Percentiles rank a stretch among this genome's conserved stretches.
Evolutionary conservation across 2,797 vertebrate species (phyloP).

Genomic region (Cyprinodon diabolis): DNA sequence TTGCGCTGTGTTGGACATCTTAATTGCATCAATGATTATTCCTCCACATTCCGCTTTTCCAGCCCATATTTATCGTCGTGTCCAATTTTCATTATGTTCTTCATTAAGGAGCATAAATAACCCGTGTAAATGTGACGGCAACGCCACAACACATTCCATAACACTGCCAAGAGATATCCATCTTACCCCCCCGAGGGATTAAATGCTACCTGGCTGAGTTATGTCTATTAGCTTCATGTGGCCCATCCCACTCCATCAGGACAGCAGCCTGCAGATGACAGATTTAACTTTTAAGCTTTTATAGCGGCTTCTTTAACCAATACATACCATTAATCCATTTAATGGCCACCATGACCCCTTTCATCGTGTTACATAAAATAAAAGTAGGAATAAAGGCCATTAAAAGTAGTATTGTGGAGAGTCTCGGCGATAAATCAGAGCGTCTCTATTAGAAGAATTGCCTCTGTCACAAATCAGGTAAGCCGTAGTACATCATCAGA

Average conservation of each 20-base stretch:
- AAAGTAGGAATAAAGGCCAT: slow-evolving; percentile 85
- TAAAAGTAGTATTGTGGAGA: slow-evolving; percentile 80
- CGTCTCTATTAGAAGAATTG: slow-evolving; percentile 77
- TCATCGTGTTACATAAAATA: slow-evolving; percentile 86
- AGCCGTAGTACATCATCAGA: slow-evolving; percentile 59
- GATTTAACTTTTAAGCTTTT: slow-evolving; percentile 85
- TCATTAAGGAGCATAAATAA: slow-evolving; percentile 87
- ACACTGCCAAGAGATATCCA: slow-evolving; percentile 80
- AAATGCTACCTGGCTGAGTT: slow-evolving; percentile 83
- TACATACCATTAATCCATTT: slow-evolving; percentile 81
- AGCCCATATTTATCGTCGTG: slow-evolving; percentile 85
- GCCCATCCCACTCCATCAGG: slow-evolving; percentile 76
- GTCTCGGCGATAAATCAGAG: slow-evolving; percentile 73
- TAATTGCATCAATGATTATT: slow-evolving; percentile 84
- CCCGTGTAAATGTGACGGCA: slow-evolving; percentile 79
- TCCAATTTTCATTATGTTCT: slow-evolving; percentile 88
- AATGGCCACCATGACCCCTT: slow-evolving; percentile 84
- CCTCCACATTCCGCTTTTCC: slow-evolving; percentile 69
- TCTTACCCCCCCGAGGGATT: slow-evolving; percentile 77
- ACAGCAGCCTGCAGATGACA: slow-evolving; percentile 72
- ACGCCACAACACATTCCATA: slow-evolving; percentile 70
- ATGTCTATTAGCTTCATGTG: slow-evolving; percentile 76
- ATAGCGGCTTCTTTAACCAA: slow-evolving; percentile 85
- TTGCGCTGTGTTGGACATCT: slow-evolving; percentile 74
- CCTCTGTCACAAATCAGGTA: slow-evolving; percentile 66